A percentile compares a stretch with the other conserved stretches of the same genome.
Evolutionary conservation across 2,797 vertebrate genomes (phyloP).

Genomic region (Dromococcyx pavoninus): DNA sequence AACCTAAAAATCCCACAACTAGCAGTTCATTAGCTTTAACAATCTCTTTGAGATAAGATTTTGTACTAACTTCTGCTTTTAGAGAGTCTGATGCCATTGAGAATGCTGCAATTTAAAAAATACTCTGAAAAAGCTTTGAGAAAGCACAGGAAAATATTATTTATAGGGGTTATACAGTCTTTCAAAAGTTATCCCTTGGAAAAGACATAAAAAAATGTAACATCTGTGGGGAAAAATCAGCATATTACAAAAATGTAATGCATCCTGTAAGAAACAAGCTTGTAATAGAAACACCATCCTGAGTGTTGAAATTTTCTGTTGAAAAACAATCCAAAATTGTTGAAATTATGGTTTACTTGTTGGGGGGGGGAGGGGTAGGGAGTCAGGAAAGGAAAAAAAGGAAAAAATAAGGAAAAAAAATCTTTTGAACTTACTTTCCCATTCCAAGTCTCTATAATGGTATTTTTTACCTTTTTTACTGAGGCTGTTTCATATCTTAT

Average conservation of each 20-base stretch:
- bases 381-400: rapidly evolving
- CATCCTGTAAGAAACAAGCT: neutral
- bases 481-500: neutral
- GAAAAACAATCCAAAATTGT: neutral
- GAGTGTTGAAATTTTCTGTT: neutral
- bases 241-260: neutral
- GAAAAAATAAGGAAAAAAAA: neutral
- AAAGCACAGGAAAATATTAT: neutral
- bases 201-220: neutral
- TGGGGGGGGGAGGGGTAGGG: no score
- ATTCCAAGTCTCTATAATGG: neutral
- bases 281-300: neutral
- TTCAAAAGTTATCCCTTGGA: neutral
- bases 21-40: neutral
- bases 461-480: neutral
- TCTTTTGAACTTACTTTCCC: neutral
- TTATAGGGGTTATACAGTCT: neutral
- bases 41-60: neutral
- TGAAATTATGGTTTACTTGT: neutral
- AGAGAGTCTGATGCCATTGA: neutral
- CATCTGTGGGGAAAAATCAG: neutral
- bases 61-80: neutral
- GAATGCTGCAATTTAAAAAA: neutral
- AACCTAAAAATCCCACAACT: neutral
- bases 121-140: neutral